Conservation (phyloP, 1,140 invertebrate genomes). For the Parasteatoda tepidariorum region DNA sequence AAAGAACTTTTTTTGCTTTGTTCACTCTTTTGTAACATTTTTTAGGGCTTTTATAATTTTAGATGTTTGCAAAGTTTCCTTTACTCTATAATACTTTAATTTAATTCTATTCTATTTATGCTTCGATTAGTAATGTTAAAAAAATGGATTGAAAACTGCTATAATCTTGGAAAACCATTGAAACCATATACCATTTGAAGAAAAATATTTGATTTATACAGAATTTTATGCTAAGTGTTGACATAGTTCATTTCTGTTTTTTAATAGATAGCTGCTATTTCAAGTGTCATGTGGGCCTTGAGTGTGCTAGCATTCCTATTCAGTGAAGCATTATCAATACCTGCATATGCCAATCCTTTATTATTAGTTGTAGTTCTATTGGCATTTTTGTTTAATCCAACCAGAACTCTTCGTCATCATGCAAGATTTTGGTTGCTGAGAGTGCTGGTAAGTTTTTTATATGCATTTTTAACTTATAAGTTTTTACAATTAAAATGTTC, state of each 20-base stretch:
- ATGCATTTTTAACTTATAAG: background rate
- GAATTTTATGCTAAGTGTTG: background rate
- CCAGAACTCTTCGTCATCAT: conserved; percentile 91
- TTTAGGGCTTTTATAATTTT: no score
- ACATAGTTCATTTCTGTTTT: background rate
- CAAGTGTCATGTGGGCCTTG: conserved; percentile 94
- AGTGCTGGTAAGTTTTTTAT: conserved; percentile 70
- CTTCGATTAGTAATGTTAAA: no score
- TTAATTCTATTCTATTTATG: no score
- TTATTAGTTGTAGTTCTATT: conserved; percentile 88
- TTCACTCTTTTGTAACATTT: no score
- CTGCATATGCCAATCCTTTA: conserved; percentile 90
- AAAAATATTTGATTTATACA: no score
- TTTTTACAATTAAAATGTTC: background rate
- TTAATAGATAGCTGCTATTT: conserved; percentile 82
- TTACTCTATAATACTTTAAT: no score
- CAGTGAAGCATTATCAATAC: conserved; percentile 86
- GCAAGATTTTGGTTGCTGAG: conserved; percentile 78
- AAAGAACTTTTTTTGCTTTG: no score
- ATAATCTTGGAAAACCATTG: no score
- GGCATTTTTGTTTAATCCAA: conserved; percentile 90
- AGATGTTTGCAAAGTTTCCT: no score
- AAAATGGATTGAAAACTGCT: no score
- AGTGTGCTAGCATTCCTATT: conserved; percentile 81
- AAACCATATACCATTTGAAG: no score